phyloP scores from a whole-genome alignment of 1,140 invertebrate genomes.

The Drosophila pruinosa region DNA sequence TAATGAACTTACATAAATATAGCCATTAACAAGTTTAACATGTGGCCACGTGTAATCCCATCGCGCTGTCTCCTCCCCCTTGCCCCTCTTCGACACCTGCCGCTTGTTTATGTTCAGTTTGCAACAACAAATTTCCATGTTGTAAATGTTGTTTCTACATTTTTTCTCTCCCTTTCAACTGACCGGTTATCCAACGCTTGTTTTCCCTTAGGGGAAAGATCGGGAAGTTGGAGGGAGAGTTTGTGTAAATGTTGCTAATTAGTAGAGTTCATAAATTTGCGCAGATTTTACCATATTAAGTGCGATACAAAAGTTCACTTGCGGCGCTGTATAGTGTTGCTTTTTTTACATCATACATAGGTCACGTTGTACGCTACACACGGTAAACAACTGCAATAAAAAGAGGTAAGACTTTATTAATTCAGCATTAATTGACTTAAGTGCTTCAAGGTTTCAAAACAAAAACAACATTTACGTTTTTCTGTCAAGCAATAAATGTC shows the following conservation, averaged over 20 bases:
- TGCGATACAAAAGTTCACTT: constrained; percentile 36
- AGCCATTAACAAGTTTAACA: constrained; percentile 65
- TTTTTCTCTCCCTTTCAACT: neutral
- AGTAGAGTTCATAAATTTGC: constrained; percentile 67
- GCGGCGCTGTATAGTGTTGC: neutral
- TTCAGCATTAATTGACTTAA: neutral
- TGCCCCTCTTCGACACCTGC: neutral
- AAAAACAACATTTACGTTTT: neutral
- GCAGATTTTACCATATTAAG: constrained; percentile 57
- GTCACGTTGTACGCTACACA: neutral
- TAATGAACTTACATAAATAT: constrained; percentile 69
- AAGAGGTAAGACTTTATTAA: neutral
- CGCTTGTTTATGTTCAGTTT: constrained; percentile 20
- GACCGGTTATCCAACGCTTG: constrained; percentile 1
- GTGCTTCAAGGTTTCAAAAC: neutral
- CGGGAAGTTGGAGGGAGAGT: no score
- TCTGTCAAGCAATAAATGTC: no score
- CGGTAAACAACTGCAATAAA: constrained; percentile 22
- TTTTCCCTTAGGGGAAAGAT: neutral
- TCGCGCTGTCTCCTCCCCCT: neutral
- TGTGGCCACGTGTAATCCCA: constrained; percentile 30
- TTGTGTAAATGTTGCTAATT: constrained; percentile 51
- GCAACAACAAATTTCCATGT: constrained; percentile 23
- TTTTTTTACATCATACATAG: neutral
- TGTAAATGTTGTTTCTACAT: constrained; percentile 29